phyloP scores from a whole-genome alignment of 2,113 vertebrate species.

The Miniopterus natalensis region DNA sequence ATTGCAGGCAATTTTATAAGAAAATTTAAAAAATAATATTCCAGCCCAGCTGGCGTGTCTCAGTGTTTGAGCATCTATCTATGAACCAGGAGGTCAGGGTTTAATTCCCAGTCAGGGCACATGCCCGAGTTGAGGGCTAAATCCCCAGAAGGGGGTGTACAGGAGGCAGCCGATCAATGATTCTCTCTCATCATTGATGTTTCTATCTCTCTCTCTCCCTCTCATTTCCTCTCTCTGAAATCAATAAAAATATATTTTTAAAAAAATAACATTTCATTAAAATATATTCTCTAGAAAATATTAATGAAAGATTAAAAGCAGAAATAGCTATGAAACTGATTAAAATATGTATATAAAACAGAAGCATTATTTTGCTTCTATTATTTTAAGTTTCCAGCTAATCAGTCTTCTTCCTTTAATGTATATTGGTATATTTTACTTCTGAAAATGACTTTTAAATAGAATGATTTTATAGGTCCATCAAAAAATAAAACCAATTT shows the following conservation, averaged over 20 bases:
- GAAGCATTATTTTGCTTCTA: not conserved
- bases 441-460: not conserved
- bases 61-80: no score
- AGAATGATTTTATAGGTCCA: not conserved
- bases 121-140: no score
- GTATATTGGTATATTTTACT: not conserved
- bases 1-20: not conserved
- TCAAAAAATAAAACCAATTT: not conserved
- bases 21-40: not conserved
- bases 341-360: not conserved
- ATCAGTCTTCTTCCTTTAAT: slow-evolving; percentile 4
- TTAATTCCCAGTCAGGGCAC: no score
- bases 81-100: no score
- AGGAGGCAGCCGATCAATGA: no score
- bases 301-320: not conserved
- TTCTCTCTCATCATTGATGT: no score
- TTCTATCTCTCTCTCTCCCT: no score
- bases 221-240: no score
- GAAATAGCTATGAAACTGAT: not conserved
- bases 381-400: not conserved
- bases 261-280: not conserved
- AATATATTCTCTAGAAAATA: not conserved
- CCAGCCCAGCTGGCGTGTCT: no score
- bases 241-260: no score
- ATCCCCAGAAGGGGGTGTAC: no score